Evolutionary conservation across 2,113 vertebrate species (phyloP).

Genomic region (Leucoraja erinaceus): DNA sequence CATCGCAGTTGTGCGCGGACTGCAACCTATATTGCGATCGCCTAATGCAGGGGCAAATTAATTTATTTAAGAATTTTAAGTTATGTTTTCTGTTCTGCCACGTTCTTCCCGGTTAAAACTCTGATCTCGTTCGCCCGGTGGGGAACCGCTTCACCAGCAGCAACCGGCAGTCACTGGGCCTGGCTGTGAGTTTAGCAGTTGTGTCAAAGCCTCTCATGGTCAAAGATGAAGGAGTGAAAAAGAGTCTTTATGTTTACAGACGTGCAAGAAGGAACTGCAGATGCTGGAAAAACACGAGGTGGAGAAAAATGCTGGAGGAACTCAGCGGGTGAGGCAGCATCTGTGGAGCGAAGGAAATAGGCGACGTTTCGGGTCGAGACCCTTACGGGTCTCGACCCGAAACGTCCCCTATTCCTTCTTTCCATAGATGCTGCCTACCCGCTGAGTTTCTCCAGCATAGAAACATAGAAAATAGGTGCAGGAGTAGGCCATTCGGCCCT

Average conservation of each 20-base stretch:
- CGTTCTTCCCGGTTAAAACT: slow-evolving; percentile 54
- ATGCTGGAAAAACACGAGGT: too few relatives aligned
- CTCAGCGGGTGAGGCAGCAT: too few relatives aligned
- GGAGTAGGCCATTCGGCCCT: too few relatives aligned
- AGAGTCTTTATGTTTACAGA: neutral
- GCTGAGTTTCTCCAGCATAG: too few relatives aligned
- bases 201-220: neutral
- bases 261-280: too few relatives aligned
- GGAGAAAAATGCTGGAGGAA: too few relatives aligned
- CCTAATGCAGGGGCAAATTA: slow-evolving; percentile 72
- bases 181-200: neutral
- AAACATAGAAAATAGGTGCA: too few relatives aligned
- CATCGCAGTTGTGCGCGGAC: slow-evolving; percentile 59
- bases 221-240: neutral
- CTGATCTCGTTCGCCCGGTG: slow-evolving; percentile 70
- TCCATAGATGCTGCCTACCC: too few relatives aligned
- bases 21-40: slow-evolving; percentile 60
- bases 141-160: slow-evolving; percentile 51
- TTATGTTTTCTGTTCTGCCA: slow-evolving; percentile 68
- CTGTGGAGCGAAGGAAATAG: too few relatives aligned
- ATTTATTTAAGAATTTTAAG: slow-evolving; percentile 76
- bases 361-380: too few relatives aligned
- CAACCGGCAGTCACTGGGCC: neutral
- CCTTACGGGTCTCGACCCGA: too few relatives aligned
- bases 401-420: too few relatives aligned